Conservation (phyloP, 2,888 invertebrate genomes). For the Scaptomyza parva region DNA sequence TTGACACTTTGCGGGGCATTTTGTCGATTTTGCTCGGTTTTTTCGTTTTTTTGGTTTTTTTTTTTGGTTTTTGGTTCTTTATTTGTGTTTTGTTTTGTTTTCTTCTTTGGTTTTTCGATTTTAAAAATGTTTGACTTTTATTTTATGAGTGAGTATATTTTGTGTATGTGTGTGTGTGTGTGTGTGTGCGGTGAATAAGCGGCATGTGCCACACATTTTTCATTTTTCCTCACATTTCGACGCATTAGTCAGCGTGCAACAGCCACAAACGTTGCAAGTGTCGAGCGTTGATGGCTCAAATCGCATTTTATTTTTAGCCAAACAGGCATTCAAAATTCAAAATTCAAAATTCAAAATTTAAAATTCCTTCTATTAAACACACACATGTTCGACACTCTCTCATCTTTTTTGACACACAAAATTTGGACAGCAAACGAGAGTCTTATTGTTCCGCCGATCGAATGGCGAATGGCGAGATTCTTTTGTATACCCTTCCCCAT, state of each 20-base stretch:
- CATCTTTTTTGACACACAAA: too few species aligned
- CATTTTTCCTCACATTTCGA: conserved; percentile 62
- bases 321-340: conserved; percentile 22
- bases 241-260: conserved; percentile 71
- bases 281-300: conserved; percentile 42
- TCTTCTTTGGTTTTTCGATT: conserved; percentile 15
- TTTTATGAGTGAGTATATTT: conserved; percentile 21
- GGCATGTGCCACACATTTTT: conserved; percentile 65
- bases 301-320: conserved; percentile 47
- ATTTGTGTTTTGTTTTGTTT: conserved; percentile 11
- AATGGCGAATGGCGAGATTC: too few species aligned
- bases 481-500: too few species aligned
- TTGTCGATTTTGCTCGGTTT: conserved; percentile 64
- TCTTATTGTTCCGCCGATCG: too few species aligned
- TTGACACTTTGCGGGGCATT: conserved; percentile 72
- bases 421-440: too few species aligned
- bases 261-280: conserved; percentile 38
- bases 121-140: conserved; percentile 28
- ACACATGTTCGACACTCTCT: conserved; percentile 32
- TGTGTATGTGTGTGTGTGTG: conserved; percentile 3
- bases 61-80: conserved; percentile 18
- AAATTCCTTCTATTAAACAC: conserved; percentile 31
- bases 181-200: conserved; percentile 38
- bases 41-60: conserved; percentile 23
- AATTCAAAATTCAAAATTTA: conserved; percentile 26